Evolutionary conservation across 2,113 vertebrate species (phyloP), one percentile per base, ranked within the genome.

Genomic region (Dinomys branickii): DNA sequence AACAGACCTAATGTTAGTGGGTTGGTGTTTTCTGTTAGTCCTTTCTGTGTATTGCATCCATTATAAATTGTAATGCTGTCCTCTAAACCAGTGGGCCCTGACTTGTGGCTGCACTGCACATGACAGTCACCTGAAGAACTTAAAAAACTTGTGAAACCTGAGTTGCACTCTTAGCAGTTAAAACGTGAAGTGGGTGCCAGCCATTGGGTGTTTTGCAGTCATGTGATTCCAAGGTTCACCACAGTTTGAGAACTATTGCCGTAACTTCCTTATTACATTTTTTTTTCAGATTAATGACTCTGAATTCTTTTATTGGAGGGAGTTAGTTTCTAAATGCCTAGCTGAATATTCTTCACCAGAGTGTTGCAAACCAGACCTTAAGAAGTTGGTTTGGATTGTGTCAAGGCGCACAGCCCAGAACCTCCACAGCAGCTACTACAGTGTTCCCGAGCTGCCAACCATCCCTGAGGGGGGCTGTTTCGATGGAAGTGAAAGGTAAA

Each of bases 331-430:
- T 0, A 99, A 99, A 98, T 99, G 99, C 92, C 98, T 99, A 58
- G 99, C 97, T 0, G 99, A 99, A 94, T 99, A 99, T 96, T 99
- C 99, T 93, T 99, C 99, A 61, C 99, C 99, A 1, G 99, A 99
- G 84, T 99, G 99, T 98, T 99, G 99, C 98, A 99, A 99, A 96
- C 99, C 99, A 24, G 99, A 99, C 97, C 99, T 99, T 96, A 99
- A 98, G 94, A 99, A 99, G 96, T 98, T 99, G 17, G 99, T 99
- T 97, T 99, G 99, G 99, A 99, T 99, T 14, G 99, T 99, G 88
- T 99, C 99, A 0, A 98, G 99, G 24, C 99, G 99, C 22, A 99
- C 99, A 0, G 99, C 99, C 38, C 99, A 99, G 97, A 99, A 99
- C 94, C 98, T 99, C 19, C 99, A 99, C 47, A 99, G 98, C 96